Evolutionary conservation across 2,113 vertebrate species (phyloP).

Genomic region (Rousettus leschenaultii): DNA sequence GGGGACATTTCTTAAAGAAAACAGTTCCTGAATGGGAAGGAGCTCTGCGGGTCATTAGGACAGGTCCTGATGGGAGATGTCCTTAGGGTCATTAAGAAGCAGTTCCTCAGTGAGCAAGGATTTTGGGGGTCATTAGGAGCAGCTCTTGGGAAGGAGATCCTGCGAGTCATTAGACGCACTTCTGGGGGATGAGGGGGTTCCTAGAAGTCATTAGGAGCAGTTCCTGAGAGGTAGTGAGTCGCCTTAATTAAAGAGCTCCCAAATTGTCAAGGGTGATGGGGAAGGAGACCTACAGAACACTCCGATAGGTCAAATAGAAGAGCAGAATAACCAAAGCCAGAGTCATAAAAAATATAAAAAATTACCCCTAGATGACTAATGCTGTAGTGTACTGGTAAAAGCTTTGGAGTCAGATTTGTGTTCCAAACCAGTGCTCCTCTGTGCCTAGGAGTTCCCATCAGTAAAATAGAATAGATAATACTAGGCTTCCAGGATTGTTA

Average conservation of each 20-base stretch:
- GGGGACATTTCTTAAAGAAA: background rate
- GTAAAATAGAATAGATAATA: background rate
- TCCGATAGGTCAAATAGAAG: background rate
- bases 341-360: background rate
- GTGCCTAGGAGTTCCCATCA: background rate
- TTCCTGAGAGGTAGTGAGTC: background rate
- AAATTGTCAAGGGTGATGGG: background rate
- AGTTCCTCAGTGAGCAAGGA: background rate
- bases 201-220: slow-evolving; percentile 6
- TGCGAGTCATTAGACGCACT: slow-evolving; percentile 33
- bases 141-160: slow-evolving; percentile 7
- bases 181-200: background rate
- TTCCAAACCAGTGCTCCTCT: background rate
- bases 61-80: background rate
- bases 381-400: background rate
- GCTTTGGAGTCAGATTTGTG: background rate
- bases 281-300: background rate
- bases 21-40: background rate
- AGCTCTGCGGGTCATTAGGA: slow-evolving; percentile 38
- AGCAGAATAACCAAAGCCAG: background rate
- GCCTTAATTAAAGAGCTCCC: background rate
- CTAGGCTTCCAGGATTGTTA: background rate
- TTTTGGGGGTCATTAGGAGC: slow-evolving; percentile 55
- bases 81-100: slow-evolving; percentile 27
- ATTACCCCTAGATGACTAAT: background rate